phyloP scores from a whole-genome alignment of 2,113 vertebrate species.

The Cheirogaleus medius region DNA sequence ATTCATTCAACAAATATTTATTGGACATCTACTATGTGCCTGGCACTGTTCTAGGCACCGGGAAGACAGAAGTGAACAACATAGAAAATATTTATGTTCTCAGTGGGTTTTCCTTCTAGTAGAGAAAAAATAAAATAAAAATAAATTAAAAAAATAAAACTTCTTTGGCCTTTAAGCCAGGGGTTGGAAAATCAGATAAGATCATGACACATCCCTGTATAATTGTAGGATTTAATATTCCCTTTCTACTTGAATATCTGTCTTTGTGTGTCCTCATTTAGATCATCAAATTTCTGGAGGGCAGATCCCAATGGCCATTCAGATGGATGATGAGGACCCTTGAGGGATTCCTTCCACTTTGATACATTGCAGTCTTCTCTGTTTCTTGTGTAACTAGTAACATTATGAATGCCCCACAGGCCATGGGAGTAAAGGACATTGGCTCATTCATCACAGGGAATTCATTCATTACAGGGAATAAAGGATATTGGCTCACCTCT shows the following conservation, averaged over 20 bases:
- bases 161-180: not conserved
- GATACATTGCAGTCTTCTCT: not conserved
- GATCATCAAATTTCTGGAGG: not conserved
- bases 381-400: not conserved
- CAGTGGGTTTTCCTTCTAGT: not conserved
- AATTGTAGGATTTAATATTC: not conserved
- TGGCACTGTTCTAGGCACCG: not conserved
- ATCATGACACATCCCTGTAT: not conserved
- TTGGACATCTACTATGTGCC: not conserved
- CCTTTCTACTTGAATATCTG: not conserved
- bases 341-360: not conserved
- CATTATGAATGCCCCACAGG: not conserved
- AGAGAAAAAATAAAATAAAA: not conserved
- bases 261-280: not conserved
- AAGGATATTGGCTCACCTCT: not conserved
- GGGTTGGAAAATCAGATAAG: not conserved
- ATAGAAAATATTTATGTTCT: not conserved
- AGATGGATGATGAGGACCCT: not conserved
- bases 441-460: not conserved
- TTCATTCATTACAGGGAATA: not conserved
- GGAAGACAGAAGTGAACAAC: not conserved
- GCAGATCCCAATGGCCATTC: not conserved
- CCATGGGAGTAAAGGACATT: not conserved
- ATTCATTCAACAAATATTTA: not conserved
- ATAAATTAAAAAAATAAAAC: not conserved